These are phyloP conservation scores for Sycobia sp. DNA, from an alignment of 1,140 invertebrate species.

Conservation along the genomic window DNA sequence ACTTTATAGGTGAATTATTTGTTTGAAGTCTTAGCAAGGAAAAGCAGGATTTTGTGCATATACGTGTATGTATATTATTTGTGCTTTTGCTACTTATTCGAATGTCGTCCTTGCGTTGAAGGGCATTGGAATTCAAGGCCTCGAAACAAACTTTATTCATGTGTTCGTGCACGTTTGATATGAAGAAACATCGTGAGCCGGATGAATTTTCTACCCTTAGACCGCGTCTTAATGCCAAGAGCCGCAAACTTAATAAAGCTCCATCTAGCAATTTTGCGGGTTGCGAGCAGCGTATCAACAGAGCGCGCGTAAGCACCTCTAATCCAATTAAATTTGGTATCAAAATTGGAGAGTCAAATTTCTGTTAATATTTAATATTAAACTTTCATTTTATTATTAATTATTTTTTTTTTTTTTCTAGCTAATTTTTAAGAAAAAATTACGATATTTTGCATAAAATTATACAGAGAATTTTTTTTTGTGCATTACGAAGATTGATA, in stretches of 20 bases:
- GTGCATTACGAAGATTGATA: too few species aligned
- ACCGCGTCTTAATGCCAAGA: slow-evolving; percentile 48
- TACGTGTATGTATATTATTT: background rate
- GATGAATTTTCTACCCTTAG: slow-evolving; percentile 27
- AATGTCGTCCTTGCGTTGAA: background rate
- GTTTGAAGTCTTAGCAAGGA: background rate
- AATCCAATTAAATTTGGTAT: slow-evolving; percentile 9
- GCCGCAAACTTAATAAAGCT: slow-evolving; percentile 48
- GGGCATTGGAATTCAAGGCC: background rate
- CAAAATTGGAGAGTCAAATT: background rate
- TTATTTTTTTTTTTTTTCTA: too few species aligned
- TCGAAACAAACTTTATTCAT: background rate
- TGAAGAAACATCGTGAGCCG: background rate
- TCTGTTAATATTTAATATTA: too few species aligned
- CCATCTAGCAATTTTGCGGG: background rate
- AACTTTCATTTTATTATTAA: too few species aligned
- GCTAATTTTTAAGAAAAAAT: too few species aligned
- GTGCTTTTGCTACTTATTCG: background rate
- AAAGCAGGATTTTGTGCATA: background rate
- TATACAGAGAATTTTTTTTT: too few species aligned
- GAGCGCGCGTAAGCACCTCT: background rate
- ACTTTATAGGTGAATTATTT: background rate
- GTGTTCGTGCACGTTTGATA: background rate
- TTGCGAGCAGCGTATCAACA: background rate
- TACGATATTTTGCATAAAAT: too few species aligned